Percentiles rank a stretch among this genome's conserved stretches.
These are phyloP conservation scores for Nasua narica DNA, from an alignment of 2,797 vertebrate species.

Conservation along the genomic window DNA sequence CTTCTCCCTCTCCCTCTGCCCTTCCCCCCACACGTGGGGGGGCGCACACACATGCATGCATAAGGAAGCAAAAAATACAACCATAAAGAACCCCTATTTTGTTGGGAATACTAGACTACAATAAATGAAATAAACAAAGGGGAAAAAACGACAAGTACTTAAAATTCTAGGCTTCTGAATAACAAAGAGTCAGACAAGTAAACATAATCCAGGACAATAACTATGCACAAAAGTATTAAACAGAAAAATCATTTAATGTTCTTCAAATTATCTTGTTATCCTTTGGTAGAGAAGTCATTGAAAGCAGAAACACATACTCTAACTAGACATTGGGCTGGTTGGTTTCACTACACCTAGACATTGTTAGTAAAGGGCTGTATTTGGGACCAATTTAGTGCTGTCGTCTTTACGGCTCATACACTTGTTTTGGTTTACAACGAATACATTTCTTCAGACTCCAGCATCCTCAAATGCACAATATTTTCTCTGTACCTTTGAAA, in stretches of 20 bases:
- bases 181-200: not conserved
- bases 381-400: not conserved
- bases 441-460: not conserved
- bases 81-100: not conserved
- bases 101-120: not conserved
- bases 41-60: too few species aligned
- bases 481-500: not conserved
- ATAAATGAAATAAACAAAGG: slow-evolving; percentile 19
- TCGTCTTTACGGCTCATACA: not conserved
- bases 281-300: not conserved
- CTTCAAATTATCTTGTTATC: slow-evolving; percentile 1
- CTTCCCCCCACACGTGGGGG: too few species aligned
- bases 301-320: not conserved
- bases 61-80: not conserved
- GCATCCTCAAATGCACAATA: not conserved
- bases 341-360: not conserved
- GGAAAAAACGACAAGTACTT: not conserved
- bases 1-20: too few species aligned
- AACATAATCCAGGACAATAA: not conserved
- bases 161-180: slow-evolving; percentile 13
- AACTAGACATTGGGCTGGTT: not conserved
- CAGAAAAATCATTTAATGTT: not conserved
- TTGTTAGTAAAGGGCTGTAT: not conserved
- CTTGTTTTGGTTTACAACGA: not conserved
- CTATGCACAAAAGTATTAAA: not conserved